phyloP scores from a whole-genome alignment of 2,888 invertebrate species.

The Raillietiella orientalis region DNA sequence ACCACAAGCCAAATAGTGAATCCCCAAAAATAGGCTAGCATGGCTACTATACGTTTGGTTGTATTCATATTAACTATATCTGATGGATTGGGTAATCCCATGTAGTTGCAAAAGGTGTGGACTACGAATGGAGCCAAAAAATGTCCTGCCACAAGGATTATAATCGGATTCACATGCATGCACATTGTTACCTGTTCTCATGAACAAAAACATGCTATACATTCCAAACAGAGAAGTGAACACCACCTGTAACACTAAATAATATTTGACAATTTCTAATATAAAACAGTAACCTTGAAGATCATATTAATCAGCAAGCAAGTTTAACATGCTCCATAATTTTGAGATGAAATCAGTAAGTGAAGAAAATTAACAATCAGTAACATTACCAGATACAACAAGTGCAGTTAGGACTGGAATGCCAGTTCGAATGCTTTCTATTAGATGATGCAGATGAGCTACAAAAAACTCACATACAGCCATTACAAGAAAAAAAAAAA shows the following conservation, averaged over 20 bases:
- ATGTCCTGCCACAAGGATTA: constrained; percentile 36
- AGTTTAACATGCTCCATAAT: background rate
- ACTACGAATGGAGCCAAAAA: constrained; percentile 54
- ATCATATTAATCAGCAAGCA: background rate
- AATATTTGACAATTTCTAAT: constrained; percentile 5
- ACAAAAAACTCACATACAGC: constrained; percentile 11
- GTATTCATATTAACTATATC: constrained; percentile 27
- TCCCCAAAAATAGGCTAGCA: constrained; percentile 34
- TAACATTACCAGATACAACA: constrained; percentile 36
- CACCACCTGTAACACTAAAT: constrained; percentile 35
- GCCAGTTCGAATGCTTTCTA: constrained; percentile 38
- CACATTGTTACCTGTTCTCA: constrained; percentile 32
- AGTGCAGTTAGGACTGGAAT: constrained; percentile 31
- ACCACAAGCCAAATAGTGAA: constrained; percentile 39
- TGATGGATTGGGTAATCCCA: constrained; percentile 69
- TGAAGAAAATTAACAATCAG: too few relatives aligned
- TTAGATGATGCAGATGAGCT: constrained; percentile 75
- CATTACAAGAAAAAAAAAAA: too few relatives aligned
- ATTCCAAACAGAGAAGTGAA: constrained; percentile 79
- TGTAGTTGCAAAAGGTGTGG: constrained; percentile 83
- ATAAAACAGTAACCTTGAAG: background rate
- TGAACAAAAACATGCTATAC: constrained; percentile 70
- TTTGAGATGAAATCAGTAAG: constrained; percentile 1
- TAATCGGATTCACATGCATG: too few relatives aligned
- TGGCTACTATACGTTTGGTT: constrained; percentile 25